Evolutionary conservation across 2,113 vertebrate species (phyloP), one percentile per base, ranked within the genome.

Genomic region (Grammomys surdaster): DNA sequence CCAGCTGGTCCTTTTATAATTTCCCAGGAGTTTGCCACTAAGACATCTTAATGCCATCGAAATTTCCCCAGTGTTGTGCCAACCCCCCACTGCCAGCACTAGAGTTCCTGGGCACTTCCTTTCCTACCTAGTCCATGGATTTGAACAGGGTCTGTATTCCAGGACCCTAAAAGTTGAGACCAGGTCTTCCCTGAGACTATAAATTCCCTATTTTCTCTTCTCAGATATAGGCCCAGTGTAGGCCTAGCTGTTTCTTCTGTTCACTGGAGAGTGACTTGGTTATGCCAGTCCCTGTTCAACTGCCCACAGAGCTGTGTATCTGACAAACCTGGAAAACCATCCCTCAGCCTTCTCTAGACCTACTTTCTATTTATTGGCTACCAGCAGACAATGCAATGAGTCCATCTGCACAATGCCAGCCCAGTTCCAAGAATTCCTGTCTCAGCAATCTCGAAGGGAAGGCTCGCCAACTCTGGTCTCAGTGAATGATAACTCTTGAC

Each of bases 401-500:
- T 26, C 40, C 54, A 28, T 33, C 87, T 85, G 75, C 33, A 33
- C 5, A 31, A 28, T 33, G 43, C 51, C 73, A 75, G 46, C 40
- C 4, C 5, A 56, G 24, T 28, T 10, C 26, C 36, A 1, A 2
- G 13, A 17, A 13, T 85, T 81, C 31, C 2, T 7, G 63, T 36
- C 40, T 60, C 12, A 33, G 43, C 60, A 33, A 72, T 48, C 51
- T 48, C 1, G 46, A 65, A 33, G 33, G 46, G 19, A 72, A 73
- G 5, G 16, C 20, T 33, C 11, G 1, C 86, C 51, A 22, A 0
- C 28, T 36, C 19, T 10, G 0, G 22, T 58, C 60, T n/a, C 73
- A 14, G 36, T n/a, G 58, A 69, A 73, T 46, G 11, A 24, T 10
- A 56, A 19, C 46, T 7, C 14, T 46, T 67, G 36, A n/a, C 22